Conservation (phyloP, 2,888 invertebrate species). For the Phania funesta region DNA sequence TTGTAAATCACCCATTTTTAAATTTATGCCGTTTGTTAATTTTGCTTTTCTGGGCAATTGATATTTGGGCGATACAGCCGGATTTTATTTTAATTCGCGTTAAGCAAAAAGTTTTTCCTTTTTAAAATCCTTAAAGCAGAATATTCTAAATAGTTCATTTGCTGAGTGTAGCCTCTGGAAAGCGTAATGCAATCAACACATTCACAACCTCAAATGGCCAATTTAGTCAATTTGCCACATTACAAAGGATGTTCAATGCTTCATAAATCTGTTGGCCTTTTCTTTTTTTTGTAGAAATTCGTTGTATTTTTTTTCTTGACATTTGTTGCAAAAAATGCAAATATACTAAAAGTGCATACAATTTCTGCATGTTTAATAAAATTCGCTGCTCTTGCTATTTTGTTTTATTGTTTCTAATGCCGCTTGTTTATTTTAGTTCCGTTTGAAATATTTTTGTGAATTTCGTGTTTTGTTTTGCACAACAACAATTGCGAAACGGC, state of each 20-base stretch:
- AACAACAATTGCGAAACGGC: not conserved
- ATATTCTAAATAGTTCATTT: not conserved
- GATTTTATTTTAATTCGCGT: not conserved
- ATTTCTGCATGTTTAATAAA: constrained; percentile 18
- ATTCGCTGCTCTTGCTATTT: not conserved
- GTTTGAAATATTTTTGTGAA: constrained; percentile 39
- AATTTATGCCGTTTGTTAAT: no score
- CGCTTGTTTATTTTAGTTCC: constrained; percentile 32
- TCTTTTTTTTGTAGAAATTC: not conserved
- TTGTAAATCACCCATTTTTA: no score
- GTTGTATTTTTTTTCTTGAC: not conserved
- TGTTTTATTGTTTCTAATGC: constrained; percentile 51
- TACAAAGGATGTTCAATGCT: constrained; percentile 28
- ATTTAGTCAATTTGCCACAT: constrained; percentile 57
- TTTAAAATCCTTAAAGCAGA: no score
- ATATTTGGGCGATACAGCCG: no score
- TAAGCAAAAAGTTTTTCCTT: not conserved
- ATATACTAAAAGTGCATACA: constrained; percentile 32
- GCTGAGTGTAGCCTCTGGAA: not conserved
- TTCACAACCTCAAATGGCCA: constrained; percentile 53
- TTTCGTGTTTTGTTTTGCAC: constrained; percentile 42
- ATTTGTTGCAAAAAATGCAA: constrained; percentile 9
- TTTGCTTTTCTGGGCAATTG: no score
- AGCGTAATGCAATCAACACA: constrained; percentile 55
- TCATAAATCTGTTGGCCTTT: not conserved